phyloP scores from a whole-genome alignment of 1,140 invertebrate species.

The Drosophila asahinai region DNA sequence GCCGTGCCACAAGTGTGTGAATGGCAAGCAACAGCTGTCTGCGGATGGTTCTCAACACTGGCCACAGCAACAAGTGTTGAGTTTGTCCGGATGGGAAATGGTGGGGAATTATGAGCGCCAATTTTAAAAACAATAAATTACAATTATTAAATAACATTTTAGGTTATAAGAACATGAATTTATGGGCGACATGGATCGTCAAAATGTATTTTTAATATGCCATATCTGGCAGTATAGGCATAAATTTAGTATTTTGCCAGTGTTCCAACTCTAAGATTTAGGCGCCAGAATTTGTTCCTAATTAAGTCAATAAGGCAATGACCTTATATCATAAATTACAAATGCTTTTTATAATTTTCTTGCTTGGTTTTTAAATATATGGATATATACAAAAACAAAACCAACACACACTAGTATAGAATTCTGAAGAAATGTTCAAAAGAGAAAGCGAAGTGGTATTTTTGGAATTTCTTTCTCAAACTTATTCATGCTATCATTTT shows the following conservation, averaged over 20 bases:
- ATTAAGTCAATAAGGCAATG: background rate
- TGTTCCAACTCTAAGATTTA: background rate
- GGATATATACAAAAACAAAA: background rate
- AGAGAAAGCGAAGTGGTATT: background rate
- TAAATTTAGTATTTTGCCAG: too few relatives aligned
- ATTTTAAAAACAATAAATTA: background rate
- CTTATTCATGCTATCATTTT: background rate
- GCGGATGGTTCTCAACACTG: constrained; percentile 13
- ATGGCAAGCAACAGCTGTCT: constrained; percentile 17
- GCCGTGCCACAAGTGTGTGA: constrained; percentile 1
- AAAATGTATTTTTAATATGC: background rate
- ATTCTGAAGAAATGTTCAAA: background rate
- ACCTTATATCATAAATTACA: background rate
- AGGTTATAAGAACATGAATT: background rate
- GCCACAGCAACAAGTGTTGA: constrained; percentile 33
- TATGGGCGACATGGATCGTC: too few relatives aligned
- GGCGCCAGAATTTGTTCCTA: background rate
- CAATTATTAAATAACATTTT: background rate
- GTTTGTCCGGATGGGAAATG: background rate
- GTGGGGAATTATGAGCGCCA: background rate
- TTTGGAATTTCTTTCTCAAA: background rate
- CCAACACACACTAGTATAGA: too few relatives aligned
- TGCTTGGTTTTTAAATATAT: background rate
- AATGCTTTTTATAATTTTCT: background rate
- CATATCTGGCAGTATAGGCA: background rate